Percentiles rank a stretch among this genome's conserved stretches.
phyloP scores from a whole-genome alignment of 2,888 invertebrate species.

The Glyphotaelius pellucidus region DNA sequence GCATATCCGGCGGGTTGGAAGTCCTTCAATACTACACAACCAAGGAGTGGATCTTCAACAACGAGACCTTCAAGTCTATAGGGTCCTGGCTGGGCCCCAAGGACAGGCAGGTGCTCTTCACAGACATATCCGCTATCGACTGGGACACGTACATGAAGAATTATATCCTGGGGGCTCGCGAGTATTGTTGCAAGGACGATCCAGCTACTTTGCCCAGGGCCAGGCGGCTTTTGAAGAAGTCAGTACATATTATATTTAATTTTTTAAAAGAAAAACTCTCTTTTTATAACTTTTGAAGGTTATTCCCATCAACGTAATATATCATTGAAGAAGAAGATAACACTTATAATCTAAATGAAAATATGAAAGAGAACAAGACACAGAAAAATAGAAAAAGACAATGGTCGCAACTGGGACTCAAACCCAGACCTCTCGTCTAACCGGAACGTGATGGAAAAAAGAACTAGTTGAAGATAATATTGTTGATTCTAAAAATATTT shows the following conservation, averaged over 20 bases:
- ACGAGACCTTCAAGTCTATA: constrained; percentile 69
- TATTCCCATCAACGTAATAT: too few relatives aligned
- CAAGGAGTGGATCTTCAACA: constrained; percentile 82
- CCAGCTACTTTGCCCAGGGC: constrained; percentile 86
- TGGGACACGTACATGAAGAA: constrained; percentile 82
- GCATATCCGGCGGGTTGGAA: constrained; percentile 80
- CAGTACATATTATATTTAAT: constrained; percentile 67
- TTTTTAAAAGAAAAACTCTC: too few relatives aligned
- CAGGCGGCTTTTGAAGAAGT: constrained; percentile 80
- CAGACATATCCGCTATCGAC: constrained; percentile 72
- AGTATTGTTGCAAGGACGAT: constrained; percentile 90
- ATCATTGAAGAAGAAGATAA: too few relatives aligned
- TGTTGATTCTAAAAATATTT: too few relatives aligned
- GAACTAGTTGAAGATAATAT: too few relatives aligned
- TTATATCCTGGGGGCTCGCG: constrained; percentile 90
- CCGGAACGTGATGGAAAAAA: too few relatives aligned
- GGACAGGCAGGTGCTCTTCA: constrained; percentile 68
- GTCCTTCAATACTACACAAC: constrained; percentile 89
- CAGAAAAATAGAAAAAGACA: too few relatives aligned
- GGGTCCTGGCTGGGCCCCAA: constrained; percentile 67
- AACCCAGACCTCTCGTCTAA: too few relatives aligned
- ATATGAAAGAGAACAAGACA: too few relatives aligned
- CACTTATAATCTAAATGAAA: too few relatives aligned
- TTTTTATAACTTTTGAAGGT: too few relatives aligned
- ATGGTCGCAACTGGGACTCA: too few relatives aligned